Percentiles rank a stretch among this genome's conserved stretches.
phyloP scores from a whole-genome alignment of 2,113 vertebrate species.

The Hystrix cristata region DNA sequence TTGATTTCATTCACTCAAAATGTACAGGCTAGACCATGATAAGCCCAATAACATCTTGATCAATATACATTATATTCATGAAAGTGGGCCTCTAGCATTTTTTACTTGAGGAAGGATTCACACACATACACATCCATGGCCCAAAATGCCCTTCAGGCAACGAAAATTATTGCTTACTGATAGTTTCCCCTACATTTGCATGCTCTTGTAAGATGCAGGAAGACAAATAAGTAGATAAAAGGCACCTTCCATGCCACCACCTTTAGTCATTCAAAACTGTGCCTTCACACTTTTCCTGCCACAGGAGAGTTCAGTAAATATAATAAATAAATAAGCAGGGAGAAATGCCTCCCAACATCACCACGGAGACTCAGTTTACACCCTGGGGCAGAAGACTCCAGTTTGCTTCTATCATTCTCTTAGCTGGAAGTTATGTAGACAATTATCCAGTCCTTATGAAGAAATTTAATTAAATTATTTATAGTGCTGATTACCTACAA shows the following conservation, averaged over 20 bases:
- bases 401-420: background rate
- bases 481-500: background rate
- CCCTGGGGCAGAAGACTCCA: background rate
- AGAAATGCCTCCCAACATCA: background rate
- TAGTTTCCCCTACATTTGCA: background rate
- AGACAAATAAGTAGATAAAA: constrained; percentile 13
- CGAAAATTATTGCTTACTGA: background rate
- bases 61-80: background rate
- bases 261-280: background rate
- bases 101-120: background rate
- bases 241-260: background rate
- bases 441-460: constrained; percentile 25
- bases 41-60: background rate
- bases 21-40: background rate
- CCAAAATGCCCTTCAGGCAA: background rate
- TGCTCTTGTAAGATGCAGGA: background rate
- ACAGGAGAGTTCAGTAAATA: background rate
- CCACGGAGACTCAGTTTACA: background rate
- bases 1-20: constrained; percentile 17
- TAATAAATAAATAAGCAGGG: constrained; percentile 7
- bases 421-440: background rate
- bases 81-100: background rate
- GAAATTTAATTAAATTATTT: constrained; percentile 55
- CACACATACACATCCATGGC: background rate
- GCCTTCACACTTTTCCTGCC: background rate